Evolutionary conservation across 2,113 vertebrate genomes (phyloP).

Genomic region (Isurus oxyrinchus): DNA sequence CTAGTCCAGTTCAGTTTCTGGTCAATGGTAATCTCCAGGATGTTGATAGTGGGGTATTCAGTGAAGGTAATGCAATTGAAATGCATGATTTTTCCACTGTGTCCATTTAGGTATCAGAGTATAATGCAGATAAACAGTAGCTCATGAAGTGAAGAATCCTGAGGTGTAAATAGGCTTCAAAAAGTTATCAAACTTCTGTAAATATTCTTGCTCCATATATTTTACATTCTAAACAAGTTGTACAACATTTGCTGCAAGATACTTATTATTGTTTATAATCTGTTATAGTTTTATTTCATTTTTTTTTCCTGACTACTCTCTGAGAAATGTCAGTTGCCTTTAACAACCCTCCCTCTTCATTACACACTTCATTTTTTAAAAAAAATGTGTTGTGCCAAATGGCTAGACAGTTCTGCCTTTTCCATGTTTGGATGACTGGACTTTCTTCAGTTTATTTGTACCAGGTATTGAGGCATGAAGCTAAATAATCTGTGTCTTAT

Average conservation of each 20-base stretch:
- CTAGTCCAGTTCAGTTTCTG: too few species aligned
- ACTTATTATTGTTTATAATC: not conserved
- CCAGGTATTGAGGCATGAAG: constrained; percentile 1
- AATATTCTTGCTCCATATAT: not conserved
- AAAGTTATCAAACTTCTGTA: not conserved
- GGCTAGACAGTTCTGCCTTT: constrained; percentile 14
- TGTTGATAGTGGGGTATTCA: too few species aligned
- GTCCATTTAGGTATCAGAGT: not conserved
- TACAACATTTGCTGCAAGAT: not conserved
- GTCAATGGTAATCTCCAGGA: too few species aligned
- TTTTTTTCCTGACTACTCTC: not conserved
- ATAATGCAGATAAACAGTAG: not conserved
- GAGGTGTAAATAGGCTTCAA: not conserved
- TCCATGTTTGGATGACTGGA: constrained; percentile 30
- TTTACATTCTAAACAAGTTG: not conserved
- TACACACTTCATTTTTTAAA: not conserved
- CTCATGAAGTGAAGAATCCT: not conserved
- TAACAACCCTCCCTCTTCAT: not conserved
- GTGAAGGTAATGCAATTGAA: not conserved
- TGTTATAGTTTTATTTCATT: not conserved
- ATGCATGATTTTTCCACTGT: not conserved
- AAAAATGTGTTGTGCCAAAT: not conserved
- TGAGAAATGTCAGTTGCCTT: not conserved
- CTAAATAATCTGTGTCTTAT: constrained; percentile 27
- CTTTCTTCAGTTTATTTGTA: constrained; percentile 31